Percentiles rank a stretch among this genome's conserved stretches.
phyloP scores from a whole-genome alignment of 2,888 invertebrate genomes.

The Ormyrus rosae region DNA sequence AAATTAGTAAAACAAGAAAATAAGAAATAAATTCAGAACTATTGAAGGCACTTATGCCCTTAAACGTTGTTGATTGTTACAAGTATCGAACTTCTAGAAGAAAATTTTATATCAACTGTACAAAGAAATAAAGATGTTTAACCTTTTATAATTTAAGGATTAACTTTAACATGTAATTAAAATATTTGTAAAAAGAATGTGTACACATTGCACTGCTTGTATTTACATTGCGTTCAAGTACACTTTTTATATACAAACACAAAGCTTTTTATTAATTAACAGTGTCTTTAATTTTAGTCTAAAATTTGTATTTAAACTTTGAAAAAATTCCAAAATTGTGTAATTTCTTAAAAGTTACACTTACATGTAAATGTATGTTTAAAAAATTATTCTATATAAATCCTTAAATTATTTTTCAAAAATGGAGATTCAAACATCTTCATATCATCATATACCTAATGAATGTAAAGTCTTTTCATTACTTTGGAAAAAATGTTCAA shows the following conservation, averaged over 20 bases:
- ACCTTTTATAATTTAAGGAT: constrained; percentile 49
- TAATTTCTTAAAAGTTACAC: not conserved
- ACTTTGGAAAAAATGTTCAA: constrained; percentile 44
- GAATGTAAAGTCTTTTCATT: constrained; percentile 47
- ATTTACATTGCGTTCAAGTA: constrained; percentile 20
- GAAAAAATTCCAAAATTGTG: constrained; percentile 16
- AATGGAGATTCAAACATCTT: constrained; percentile 42
- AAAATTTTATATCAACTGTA: constrained; percentile 53
- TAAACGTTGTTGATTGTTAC: constrained; percentile 51
- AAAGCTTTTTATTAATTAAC: not conserved
- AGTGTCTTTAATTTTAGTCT: not conserved
- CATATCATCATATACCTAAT: constrained; percentile 37
- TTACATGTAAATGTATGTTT: constrained; percentile 1
- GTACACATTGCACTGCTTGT: not conserved
- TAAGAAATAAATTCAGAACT: constrained; percentile 40
- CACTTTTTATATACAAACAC: constrained; percentile 47
- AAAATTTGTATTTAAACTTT: constrained; percentile 3
- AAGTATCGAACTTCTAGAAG: constrained; percentile 53
- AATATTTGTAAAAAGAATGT: not conserved
- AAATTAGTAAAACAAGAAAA: constrained; percentile 45
- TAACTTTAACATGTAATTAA: constrained; percentile 11
- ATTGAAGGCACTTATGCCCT: constrained; percentile 52
- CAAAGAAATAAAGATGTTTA: constrained; percentile 52
- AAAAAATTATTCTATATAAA: constrained; percentile 39
- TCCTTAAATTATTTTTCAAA: constrained; percentile 50